These are phyloP conservation scores for Yasuhikotakia modesta DNA, from an alignment of 2,797 vertebrate species.

Conservation along the genomic window DNA sequence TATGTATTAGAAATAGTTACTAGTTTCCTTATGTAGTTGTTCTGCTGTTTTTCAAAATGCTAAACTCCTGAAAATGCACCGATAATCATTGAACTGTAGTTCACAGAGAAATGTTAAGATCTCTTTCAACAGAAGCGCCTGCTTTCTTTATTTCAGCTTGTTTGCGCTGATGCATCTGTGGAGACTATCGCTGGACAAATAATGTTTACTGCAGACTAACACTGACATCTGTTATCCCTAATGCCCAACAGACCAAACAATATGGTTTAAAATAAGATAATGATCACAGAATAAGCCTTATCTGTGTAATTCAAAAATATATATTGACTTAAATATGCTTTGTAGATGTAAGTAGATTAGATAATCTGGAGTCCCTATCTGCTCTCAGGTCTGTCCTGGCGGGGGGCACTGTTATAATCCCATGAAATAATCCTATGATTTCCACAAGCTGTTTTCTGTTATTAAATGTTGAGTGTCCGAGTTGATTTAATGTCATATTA, in stretches of 20 bases:
- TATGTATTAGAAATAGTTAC: no score
- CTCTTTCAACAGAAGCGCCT: no score
- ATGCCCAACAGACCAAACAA: conserved; percentile 72
- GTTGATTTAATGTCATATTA: conserved; percentile 79
- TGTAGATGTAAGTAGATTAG: conserved; percentile 77
- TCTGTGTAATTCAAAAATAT: conserved; percentile 74
- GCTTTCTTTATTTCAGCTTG: background rate
- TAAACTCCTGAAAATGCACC: background rate
- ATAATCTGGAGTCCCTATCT: conserved; percentile 65
- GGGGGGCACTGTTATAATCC: conserved; percentile 76
- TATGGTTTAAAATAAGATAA: conserved; percentile 80
- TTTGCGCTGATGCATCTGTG: background rate
- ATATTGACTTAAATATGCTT: conserved; percentile 78
- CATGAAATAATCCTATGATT: conserved; percentile 81
- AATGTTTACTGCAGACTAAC: conserved; percentile 37
- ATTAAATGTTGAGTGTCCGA: conserved; percentile 77
- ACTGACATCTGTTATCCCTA: conserved; percentile 73
- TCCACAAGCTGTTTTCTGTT: conserved; percentile 76
- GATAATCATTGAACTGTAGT: no score
- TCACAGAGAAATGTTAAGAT: no score
- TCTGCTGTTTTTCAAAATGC: background rate
- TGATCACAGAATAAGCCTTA: conserved; percentile 76
- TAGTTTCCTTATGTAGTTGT: no score
- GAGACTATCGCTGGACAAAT: conserved; percentile 29
- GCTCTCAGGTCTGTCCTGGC: conserved; percentile 53